These are phyloP conservation scores for Numenius arquata DNA, from an alignment of 2,113 vertebrate species.

Conservation along the genomic window DNA sequence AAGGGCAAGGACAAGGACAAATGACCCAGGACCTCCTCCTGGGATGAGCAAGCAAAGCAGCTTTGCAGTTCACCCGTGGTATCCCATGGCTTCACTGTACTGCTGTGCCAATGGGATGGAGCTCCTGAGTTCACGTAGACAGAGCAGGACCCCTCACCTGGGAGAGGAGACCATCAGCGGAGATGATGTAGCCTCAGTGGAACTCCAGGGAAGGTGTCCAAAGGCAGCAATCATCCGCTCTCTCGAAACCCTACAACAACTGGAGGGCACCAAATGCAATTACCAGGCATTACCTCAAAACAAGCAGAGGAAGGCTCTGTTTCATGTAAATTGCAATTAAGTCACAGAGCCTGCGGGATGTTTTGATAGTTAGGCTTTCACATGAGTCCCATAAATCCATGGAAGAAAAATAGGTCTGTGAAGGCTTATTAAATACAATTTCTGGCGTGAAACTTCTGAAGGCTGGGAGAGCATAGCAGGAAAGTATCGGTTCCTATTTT, in stretches of 20 bases:
- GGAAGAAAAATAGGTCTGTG: not conserved
- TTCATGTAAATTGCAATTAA: not conserved
- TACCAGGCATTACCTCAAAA: not conserved
- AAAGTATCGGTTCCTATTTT: not conserved
- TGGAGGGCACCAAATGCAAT: not conserved
- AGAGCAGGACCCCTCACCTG: not conserved
- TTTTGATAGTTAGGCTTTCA: not conserved
- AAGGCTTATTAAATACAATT: not conserved
- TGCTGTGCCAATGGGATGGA: not conserved
- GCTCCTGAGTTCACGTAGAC: not conserved
- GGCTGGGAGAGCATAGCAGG: not conserved
- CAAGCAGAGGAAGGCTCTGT: not conserved
- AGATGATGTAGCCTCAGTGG: not conserved
- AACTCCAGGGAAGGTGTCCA: not conserved
- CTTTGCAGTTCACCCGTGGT: fast-evolving
- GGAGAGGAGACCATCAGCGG: not conserved
- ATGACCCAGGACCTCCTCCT: not conserved
- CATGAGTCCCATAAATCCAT: not conserved
- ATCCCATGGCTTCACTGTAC: not conserved
- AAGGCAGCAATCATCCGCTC: fast-evolving
- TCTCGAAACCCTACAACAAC: fast-evolving
- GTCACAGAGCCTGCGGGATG: fast-evolving
- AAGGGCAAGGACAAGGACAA: not conserved
- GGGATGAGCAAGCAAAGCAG: not conserved
- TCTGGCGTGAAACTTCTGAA: not conserved